phyloP scores from a whole-genome alignment of 2,797 vertebrate species.

The Merluccius polli region DNA sequence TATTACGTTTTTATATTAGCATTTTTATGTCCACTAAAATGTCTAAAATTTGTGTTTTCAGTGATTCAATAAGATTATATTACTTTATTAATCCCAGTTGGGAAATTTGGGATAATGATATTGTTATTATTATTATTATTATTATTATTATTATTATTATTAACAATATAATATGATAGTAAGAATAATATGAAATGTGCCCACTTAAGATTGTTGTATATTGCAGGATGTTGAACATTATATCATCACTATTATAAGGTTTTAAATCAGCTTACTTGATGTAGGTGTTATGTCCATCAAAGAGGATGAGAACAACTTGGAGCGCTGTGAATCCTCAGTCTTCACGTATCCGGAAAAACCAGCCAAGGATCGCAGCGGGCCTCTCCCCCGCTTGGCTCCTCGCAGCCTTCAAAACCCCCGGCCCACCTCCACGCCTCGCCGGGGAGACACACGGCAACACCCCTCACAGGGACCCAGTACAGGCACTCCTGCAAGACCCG shows the following conservation, averaged over 20 bases:
- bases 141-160: too few relatives aligned
- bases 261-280: neutral
- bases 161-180: neutral
- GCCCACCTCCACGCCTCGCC: slow-evolving; percentile 85
- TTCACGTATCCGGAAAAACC: neutral
- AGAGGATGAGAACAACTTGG: neutral
- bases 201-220: neutral
- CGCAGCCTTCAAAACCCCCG: slow-evolving; percentile 55
- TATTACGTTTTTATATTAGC: too few relatives aligned
- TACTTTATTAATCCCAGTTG: neutral
- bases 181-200: neutral
- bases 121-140: too few relatives aligned
- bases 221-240: neutral
- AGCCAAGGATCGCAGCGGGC: neutral
- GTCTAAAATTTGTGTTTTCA: too few relatives aligned
- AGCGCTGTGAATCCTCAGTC: neutral
- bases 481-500: too few relatives aligned
- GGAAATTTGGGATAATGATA: neutral
- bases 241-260: neutral
- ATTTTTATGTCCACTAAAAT: too few relatives aligned
- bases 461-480: neutral
- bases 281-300: neutral
- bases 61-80: neutral
- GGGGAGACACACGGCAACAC: slow-evolving; percentile 84
- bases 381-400: neutral